A percentile compares a stretch with the other conserved stretches of the same genome.
Evolutionary conservation across 2,113 vertebrate species (phyloP).

Genomic region (Misgurnus mizolepis): DNA sequence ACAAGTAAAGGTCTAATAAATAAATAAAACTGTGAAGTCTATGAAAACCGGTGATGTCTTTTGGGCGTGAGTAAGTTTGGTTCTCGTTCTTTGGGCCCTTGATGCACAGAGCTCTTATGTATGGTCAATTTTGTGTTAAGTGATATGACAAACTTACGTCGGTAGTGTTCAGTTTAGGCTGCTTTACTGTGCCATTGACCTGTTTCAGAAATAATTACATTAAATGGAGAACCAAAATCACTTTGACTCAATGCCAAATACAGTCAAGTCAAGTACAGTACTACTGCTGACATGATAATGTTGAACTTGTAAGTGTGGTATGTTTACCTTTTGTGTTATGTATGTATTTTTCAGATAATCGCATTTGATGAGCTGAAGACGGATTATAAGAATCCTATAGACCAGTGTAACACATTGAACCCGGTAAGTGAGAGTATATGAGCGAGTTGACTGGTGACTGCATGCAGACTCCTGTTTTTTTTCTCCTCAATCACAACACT

Average conservation of each 20-base stretch:
- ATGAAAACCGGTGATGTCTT: too few relatives aligned
- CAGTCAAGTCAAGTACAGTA: background rate
- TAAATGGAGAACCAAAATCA: background rate
- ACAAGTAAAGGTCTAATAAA: background rate
- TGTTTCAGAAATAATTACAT: background rate
- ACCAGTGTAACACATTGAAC: constrained; percentile 99
- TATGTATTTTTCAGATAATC: constrained; percentile 84
- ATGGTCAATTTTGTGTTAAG: background rate
- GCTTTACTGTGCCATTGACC: constrained; percentile 5
- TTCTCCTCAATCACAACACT: constrained; percentile 59
- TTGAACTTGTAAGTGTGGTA: background rate
- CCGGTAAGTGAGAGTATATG: constrained; percentile 84
- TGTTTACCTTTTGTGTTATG: background rate
- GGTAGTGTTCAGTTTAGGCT: background rate
- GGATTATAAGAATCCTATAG: constrained; percentile 99
- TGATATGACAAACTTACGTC: background rate
- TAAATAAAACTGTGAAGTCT: background rate
- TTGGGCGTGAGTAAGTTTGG: background rate
- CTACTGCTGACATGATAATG: background rate
- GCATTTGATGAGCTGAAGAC: constrained; percentile 99
- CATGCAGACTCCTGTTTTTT: constrained; percentile 59
- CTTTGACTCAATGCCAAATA: background rate
- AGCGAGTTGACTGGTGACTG: background rate
- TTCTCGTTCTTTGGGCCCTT: background rate
- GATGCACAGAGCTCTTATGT: background rate